A percentile compares a stretch with the other conserved stretches of the same genome.
These are phyloP conservation scores for Oncorhynchus nerka DNA, from an alignment of 2,113 vertebrate genomes.

Conservation along the genomic window DNA sequence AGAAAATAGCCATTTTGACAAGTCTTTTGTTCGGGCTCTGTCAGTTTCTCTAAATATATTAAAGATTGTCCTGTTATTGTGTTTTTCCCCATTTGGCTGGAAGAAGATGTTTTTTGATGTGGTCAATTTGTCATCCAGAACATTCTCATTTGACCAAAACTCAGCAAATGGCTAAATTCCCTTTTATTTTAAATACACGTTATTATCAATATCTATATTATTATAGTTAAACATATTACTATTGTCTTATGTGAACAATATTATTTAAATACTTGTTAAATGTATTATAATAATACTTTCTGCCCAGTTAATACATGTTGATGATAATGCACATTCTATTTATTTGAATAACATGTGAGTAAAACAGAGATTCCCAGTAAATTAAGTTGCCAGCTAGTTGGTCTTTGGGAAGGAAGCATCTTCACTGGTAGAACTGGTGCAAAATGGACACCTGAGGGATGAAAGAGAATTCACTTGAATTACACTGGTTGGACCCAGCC, in stretches of 20 bases:
- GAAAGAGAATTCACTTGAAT: no score
- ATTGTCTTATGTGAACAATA: neutral
- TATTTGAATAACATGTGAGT: neutral
- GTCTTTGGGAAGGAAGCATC: neutral
- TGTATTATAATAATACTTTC: neutral
- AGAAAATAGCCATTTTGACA: slow-evolving; percentile 10
- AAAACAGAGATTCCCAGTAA: no score
- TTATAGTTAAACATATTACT: neutral
- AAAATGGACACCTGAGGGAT: no score
- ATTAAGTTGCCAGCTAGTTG: no score
- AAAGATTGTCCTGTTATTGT: no score
- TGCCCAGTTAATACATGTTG: neutral
- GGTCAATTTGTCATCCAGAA: no score
- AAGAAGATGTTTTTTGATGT: neutral
- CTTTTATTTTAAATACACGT: no score
- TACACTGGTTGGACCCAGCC: no score
- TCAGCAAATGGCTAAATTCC: neutral
- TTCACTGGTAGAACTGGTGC: no score
- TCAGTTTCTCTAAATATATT: neutral
- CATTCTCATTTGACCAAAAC: no score
- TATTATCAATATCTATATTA: no score
- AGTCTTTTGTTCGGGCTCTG: neutral
- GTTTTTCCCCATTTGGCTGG: neutral
- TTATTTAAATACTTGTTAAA: neutral
- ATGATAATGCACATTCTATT: neutral